Base-by-base conservation (phyloP, 2,888 invertebrate species). In the Dryomyza anilis region DNA sequence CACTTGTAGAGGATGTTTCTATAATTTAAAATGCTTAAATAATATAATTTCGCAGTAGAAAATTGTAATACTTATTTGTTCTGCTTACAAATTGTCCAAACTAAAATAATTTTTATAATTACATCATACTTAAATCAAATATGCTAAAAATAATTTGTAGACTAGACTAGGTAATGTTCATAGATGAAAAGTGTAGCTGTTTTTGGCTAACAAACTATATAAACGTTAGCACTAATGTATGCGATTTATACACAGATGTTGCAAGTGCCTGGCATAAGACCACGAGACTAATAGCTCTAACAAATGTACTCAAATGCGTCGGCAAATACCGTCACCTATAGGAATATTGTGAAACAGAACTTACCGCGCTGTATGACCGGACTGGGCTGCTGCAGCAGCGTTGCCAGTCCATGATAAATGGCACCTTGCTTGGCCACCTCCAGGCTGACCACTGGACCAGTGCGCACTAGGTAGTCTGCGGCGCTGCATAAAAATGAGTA, bases 361-460 rank as follows among this genome's bases (percentile, higher is more conserved):
- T 83, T 85, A 91, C 91, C 91, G 87, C 91, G 86, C 76, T 88
- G 87, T 82, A 90, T 90, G 69, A 90, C 88, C 61, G 94, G 94
- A 74, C 93, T 93, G 12, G 96, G 96, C 81, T 96, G 96, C 73
- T 94, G 94, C 57, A 98, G 85, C 66, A 97, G 86, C 16, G 95
- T 95, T 16, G 96, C 96, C 63, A 99, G 86, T 27, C 98, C 98
- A 84, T 99, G 98, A 81, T 94, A 93, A 76, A 97, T 92, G 57
- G 98, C 99, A 57, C 97, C 98, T 83, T 98, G 96, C 84, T 98
- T 98, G 25, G 96, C 97, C 67, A 99, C 98, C 83, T 97, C 96
- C 69, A 99, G 84, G 7, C 93, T 93, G 29, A 99, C 98, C 5
- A 95, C 89, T 45, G 94, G 94, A 8, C 98, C 97, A 14, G 98